Evolutionary conservation across 2,113 vertebrate genomes (phyloP), one percentile per base, ranked within the genome.

Genomic region (Butastur rufipennis): DNA sequence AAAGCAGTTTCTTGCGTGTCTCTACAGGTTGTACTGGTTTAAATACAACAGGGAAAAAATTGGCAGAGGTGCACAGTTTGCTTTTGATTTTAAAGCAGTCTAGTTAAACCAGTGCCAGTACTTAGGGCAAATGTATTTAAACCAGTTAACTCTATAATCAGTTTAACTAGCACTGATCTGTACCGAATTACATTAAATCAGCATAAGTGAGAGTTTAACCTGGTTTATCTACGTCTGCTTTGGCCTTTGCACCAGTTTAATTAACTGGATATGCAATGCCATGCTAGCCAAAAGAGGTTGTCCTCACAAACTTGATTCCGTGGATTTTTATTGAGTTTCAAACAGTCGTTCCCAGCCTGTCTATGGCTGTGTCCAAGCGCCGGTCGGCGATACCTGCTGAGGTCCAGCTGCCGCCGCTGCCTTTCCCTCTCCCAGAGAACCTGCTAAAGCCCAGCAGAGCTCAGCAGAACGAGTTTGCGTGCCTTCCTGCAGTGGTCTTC

Each of bases 131-230:
- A 90, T 27, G 19, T 38, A 88, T 77, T 96, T 93, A 96, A 85
- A 93, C 73, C 53, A 81, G 89, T 89, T 97, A 95, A 80, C 81
- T 91, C 81, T 86, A 32, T 72, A 81, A 93, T 86, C 81, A 71
- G 70, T 97, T 92, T 91, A 96, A 74, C 91, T 80, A 81, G 91
- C 70, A 26, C 67, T 65, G 90, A 58, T 81, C 68, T 31, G 42
- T 58, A 68, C 58, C 3, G 13, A 94, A 85, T 86, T 50, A 45
- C 40, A 56, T 72, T 79, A 87, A 80, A 88, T 75, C 74, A 90
- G 81, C 25, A 5, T 48, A 95, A 95, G 95, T 91, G 93, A 96
- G 94, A 91, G 81, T 95, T 97, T 94, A 97, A 94, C 93, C 71
- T 73, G 81, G 48, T 96, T 96, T 90, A 87, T 89, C 78, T 77